Conservation (phyloP, 2,797 vertebrate genomes). For the Brachyalestes nurse region DNA sequence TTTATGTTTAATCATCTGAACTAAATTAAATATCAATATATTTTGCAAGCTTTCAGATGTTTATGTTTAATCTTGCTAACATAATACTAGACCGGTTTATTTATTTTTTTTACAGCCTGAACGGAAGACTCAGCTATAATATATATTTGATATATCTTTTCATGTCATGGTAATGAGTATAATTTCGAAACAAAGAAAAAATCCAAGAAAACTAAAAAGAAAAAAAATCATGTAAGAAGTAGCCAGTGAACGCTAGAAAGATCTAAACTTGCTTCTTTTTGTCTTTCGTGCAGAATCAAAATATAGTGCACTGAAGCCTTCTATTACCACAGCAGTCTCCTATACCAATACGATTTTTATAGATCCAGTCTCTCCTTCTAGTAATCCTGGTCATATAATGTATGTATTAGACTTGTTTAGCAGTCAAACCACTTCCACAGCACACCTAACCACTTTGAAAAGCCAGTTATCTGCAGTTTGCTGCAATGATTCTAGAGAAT, state of each 20-base stretch:
- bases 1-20: no score
- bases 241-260: background rate
- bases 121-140: no score
- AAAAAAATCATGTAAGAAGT: background rate
- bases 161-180: no score
- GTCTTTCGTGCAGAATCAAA: background rate
- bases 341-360: slow-evolving; percentile 35
- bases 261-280: background rate
- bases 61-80: no score
- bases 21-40: no score
- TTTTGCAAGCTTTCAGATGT: no score
- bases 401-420: slow-evolving; percentile 24
- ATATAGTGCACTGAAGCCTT: background rate
- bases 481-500: slow-evolving; percentile 28
- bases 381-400: slow-evolving; percentile 13
- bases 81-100: no score
- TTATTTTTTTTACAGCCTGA: no score
- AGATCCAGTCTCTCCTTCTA: slow-evolving; percentile 27
- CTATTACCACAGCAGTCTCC: slow-evolving; percentile 19
- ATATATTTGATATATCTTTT: no score
- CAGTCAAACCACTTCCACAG: slow-evolving; percentile 23
- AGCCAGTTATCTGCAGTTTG: slow-evolving; percentile 21
- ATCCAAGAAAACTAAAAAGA: no score
- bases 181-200: no score
- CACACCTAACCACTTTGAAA: background rate